Evolutionary conservation across 2,888 invertebrate genomes (phyloP), one percentile per base, ranked within the genome.

Genomic region (Tridacna gigas): DNA sequence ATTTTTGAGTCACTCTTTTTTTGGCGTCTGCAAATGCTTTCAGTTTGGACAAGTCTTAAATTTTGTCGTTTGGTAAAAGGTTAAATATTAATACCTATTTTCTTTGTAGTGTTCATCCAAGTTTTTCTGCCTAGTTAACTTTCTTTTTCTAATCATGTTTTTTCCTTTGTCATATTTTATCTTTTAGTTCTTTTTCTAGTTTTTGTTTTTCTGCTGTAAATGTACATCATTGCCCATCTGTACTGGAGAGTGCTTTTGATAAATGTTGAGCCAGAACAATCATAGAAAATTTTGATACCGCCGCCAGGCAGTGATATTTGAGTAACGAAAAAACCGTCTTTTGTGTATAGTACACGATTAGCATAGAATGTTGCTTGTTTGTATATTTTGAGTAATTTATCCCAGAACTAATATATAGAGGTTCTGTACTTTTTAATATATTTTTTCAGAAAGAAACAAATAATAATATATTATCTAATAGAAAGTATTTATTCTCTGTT

Each of bases 361-460:
- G 71, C 51, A 26, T 71, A 71, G 71, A 51, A 48, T 71, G 71
- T 71, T 51, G 71, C 71, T 71, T 71, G 47, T 71, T 71, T 71
- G 71, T 71, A 71, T 51, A 71, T 71, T 71, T 71, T 71, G 51
- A 71, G 51, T 48, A 51, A 71, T 71, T 71, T 71, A 71, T 71
- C 71, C 47, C 48, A 71, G 71, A 51, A 51, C 25, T 25, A n/a
- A 22, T 71, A 37, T 71, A 71, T 47, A 71, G 51, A 63, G 4
- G 26, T 63, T 63, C 63, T 63, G 22, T 63, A 9, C n/a, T 63
- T 25, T 9, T 63, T 63, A 63, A 63, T 63, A 63, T 63, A 63
- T 63, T 63, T 63, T 12, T 63, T 26, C 7, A n/a, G 13, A 26
- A 63, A 63, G 25, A 63, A 20, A 20, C n/a, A 60, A 60, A 60